Percentiles rank a stretch among this genome's conserved stretches.
These are phyloP conservation scores for Macropodus opercularis DNA, from an alignment of 2,797 vertebrate species.

Conservation along the genomic window DNA sequence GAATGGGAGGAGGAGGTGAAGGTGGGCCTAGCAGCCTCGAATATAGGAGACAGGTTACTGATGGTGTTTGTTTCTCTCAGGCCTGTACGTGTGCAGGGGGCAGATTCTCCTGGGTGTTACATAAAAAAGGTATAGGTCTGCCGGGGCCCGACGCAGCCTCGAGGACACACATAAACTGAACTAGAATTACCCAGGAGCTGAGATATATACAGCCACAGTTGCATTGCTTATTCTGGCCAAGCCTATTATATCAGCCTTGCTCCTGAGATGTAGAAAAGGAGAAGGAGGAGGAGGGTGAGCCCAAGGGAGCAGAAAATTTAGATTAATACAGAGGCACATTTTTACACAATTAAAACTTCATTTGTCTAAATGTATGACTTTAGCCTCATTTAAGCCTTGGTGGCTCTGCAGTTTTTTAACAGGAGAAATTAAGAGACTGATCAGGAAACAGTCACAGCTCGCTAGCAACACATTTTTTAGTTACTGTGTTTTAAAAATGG, in stretches of 20 bases:
- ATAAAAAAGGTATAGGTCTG: conserved; percentile 76
- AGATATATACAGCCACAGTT: conserved; percentile 66
- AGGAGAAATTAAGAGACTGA: conserved; percentile 49
- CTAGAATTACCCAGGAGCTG: conserved; percentile 72
- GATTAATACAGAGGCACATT: conserved; percentile 74
- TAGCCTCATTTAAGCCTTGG: conserved; percentile 80
- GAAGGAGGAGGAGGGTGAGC: conserved; percentile 46
- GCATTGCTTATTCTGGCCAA: conserved; percentile 73
- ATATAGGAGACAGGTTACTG: conserved; percentile 90
- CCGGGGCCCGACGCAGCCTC: conserved; percentile 56
- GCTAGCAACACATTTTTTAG: conserved; percentile 21
- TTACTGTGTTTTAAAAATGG: conserved; percentile 38
- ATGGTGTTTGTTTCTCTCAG: conserved; percentile 87
- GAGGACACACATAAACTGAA: conserved; percentile 71
- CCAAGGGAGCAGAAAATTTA: conserved; percentile 71
- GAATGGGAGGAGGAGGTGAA: conserved; percentile 36
- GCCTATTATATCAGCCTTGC: conserved; percentile 67
- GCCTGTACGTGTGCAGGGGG: conserved; percentile 76
- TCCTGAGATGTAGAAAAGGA: conserved; percentile 52
- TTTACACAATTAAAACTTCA: conserved; percentile 82
- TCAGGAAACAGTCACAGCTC: conserved; percentile 20
- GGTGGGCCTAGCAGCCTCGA: conserved; percentile 62
- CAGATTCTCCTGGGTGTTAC: conserved; percentile 77
- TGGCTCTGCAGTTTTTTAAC: conserved; percentile 54
- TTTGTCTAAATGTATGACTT: conserved; percentile 79